Conservation (phyloP, 2,888 invertebrate genomes). For the Lasioglossum pauxillum region DNA sequence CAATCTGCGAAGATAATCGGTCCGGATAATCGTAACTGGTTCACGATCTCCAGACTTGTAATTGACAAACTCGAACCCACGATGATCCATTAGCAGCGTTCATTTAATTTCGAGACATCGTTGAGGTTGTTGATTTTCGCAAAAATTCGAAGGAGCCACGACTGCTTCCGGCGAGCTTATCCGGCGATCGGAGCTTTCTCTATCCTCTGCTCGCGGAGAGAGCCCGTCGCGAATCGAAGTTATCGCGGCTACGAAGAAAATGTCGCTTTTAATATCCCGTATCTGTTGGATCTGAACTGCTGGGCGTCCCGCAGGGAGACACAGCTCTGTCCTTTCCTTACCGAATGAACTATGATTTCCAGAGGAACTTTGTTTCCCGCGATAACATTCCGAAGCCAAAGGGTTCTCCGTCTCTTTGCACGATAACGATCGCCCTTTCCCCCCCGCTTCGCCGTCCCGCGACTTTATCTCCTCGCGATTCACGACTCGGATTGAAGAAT, state of each 20-base stretch:
- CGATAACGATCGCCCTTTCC: constrained; percentile 69
- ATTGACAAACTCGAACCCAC: background rate
- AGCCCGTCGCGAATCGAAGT: constrained; percentile 50
- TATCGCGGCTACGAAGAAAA: constrained; percentile 63
- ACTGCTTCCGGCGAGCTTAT: background rate
- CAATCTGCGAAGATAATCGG: background rate
- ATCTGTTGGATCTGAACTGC: constrained; percentile 74
- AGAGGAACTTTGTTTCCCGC: constrained; percentile 69
- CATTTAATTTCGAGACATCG: background rate
- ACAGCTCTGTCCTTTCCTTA: constrained; percentile 58
- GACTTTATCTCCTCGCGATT: constrained; percentile 58
- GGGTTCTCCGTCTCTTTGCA: constrained; percentile 70
- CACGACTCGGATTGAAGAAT: constrained; percentile 64
- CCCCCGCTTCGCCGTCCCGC: background rate
- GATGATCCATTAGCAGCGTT: background rate
- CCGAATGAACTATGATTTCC: constrained; percentile 69
- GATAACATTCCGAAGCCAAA: constrained; percentile 75
- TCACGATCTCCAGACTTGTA: background rate
- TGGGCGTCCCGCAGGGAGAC: constrained; percentile 73
- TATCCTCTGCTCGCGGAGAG: constrained; percentile 26
- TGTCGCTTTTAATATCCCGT: constrained; percentile 76
- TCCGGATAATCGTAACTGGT: background rate
- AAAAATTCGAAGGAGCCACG: background rate
- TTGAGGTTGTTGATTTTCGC: background rate
- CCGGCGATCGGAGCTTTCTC: constrained; percentile 24